These are phyloP conservation scores for Eupithecia exiguata DNA, from an alignment of 2,888 invertebrate species.

Conservation along the genomic window DNA sequence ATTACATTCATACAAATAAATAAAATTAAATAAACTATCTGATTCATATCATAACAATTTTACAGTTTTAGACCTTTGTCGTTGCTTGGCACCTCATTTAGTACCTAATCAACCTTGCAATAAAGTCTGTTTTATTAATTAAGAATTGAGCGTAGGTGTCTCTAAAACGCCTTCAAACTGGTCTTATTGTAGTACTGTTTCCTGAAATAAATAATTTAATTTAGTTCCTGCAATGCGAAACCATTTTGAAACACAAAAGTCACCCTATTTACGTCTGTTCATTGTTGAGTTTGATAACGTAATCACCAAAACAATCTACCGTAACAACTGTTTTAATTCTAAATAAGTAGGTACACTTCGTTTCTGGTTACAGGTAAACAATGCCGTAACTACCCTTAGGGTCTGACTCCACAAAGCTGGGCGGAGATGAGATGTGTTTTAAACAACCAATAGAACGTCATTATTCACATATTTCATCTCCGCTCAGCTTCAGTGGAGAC, in stretches of 20 bases:
- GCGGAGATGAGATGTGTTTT: no score
- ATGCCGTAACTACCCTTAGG: background rate
- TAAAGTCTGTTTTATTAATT: background rate
- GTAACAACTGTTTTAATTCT: background rate
- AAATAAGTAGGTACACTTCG: background rate
- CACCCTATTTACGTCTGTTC: background rate
- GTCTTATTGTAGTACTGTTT: background rate
- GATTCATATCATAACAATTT: background rate
- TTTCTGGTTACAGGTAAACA: background rate
- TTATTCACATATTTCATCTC: no score
- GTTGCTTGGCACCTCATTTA: background rate
- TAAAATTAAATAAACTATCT: background rate
- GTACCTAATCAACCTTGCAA: background rate
- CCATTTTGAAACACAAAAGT: background rate
- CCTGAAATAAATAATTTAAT: background rate
- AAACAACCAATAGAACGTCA: no score
- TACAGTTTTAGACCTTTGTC: background rate
- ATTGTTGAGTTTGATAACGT: background rate
- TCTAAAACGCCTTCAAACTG: background rate
- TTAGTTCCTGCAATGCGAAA: background rate
- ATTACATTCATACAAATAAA: slow-evolving; percentile 32
- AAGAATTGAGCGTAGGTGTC: background rate
- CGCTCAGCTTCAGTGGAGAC: no score
- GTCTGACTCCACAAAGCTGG: no score
- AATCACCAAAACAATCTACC: background rate